These are phyloP conservation scores for Antennarius striatus DNA, from an alignment of 2,113 vertebrate species.

Conservation along the genomic window DNA sequence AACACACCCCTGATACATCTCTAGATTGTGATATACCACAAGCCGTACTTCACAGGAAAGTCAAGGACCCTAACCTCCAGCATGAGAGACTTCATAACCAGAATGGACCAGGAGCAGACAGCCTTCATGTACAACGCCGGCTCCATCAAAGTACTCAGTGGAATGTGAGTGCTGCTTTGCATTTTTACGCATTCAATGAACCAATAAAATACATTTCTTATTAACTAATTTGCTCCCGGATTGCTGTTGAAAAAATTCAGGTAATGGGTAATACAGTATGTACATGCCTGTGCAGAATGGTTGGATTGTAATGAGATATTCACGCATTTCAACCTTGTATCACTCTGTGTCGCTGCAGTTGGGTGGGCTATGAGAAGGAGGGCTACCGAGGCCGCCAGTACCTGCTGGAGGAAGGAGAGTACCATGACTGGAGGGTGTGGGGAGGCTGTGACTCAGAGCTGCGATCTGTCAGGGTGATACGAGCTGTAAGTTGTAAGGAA, in stretches of 20 bases:
- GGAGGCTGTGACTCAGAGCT: conserved; percentile 84
- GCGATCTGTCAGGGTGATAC: conserved; percentile 86
- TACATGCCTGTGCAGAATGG: not conserved
- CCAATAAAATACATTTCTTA: not conserved
- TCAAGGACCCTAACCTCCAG: conserved; percentile 83
- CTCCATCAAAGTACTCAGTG: conserved; percentile 87
- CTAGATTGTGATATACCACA: conserved; percentile 88
- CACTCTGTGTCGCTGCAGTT: conserved; percentile 74
- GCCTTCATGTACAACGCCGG: conserved; percentile 79
- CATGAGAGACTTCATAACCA: conserved; percentile 82
- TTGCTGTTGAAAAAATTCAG: not conserved
- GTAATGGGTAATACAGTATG: not conserved
- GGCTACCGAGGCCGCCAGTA: conserved; percentile 95
- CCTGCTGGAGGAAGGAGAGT: conserved; percentile 96
- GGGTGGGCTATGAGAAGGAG: conserved; percentile 95
- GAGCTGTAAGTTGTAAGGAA: conserved; percentile 82
- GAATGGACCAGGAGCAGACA: conserved; percentile 66
- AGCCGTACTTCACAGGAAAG: conserved; percentile 83
- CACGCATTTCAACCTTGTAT: not conserved
- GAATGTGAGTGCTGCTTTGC: conserved; percentile 84
- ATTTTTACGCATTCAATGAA: not conserved
- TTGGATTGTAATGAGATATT: not conserved
- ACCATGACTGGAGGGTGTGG: conserved; percentile 91
- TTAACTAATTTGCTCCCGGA: not conserved
- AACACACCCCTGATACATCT: not conserved